A percentile compares a stretch with the other conserved stretches of the same genome.
These are phyloP conservation scores for Aquatica leii DNA, from an alignment of 2,888 invertebrate genomes.

Conservation along the genomic window DNA sequence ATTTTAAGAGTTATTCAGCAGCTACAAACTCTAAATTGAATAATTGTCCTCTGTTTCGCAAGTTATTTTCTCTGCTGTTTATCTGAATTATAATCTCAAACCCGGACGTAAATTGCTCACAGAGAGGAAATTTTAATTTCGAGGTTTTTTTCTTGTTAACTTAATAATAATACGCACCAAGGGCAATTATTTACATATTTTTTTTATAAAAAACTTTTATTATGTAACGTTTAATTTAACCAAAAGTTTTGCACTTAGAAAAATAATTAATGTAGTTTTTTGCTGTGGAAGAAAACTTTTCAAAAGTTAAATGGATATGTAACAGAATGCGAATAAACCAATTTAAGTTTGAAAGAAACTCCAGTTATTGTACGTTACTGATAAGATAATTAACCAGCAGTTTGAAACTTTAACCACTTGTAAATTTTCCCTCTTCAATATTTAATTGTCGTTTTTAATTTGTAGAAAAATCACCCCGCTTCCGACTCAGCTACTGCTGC, in stretches of 20 bases:
- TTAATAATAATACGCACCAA: conserved; percentile 26
- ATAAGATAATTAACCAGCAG: conserved; percentile 54
- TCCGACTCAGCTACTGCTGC: no score
- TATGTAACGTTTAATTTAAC: neutral
- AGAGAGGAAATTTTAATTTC: conserved; percentile 43
- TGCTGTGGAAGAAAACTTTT: conserved; percentile 29
- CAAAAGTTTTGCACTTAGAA: neutral
- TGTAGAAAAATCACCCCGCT: neutral
- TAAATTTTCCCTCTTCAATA: neutral
- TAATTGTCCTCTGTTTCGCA: conserved; percentile 43
- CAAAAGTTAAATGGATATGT: conserved; percentile 40
- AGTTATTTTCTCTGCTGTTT: conserved; percentile 42
- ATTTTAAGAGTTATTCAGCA: conserved; percentile 41
- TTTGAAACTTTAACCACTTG: conserved; percentile 14
- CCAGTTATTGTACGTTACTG: conserved; percentile 55
- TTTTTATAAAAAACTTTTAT: neutral
- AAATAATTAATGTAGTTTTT: conserved; percentile 8
- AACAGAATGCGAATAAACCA: conserved; percentile 58
- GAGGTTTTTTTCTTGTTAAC: conserved; percentile 41
- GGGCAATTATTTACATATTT: neutral
- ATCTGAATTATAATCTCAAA: conserved; percentile 42
- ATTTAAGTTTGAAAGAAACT: conserved; percentile 59
- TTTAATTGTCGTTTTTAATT: neutral
- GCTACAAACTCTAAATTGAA: conserved; percentile 42
- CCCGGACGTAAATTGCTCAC: conserved; percentile 42